Evolutionary conservation across 1,140 invertebrate genomes (phyloP).

Genomic region (Drosophila ambigua): DNA sequence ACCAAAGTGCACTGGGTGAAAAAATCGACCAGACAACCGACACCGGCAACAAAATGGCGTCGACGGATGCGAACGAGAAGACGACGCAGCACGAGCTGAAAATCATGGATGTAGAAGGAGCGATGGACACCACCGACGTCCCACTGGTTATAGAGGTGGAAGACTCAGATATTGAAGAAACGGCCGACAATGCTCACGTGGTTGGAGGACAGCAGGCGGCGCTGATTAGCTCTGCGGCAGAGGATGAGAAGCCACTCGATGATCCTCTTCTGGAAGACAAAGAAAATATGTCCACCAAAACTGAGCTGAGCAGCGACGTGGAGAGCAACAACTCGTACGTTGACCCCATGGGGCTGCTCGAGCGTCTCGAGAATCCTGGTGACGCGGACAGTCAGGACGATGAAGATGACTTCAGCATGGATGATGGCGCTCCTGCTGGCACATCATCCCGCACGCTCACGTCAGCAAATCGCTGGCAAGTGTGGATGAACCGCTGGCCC

Average conservation of each 20-base stretch:
- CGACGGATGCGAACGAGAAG: constrained; percentile 21
- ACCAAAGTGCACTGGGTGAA: neutral
- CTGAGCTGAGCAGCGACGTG: constrained; percentile 48
- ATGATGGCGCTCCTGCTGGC: constrained; percentile 22
- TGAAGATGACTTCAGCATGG: constrained; percentile 46
- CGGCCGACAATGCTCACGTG: neutral
- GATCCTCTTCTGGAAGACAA: constrained; percentile 29
- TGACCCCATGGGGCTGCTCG: constrained; percentile 64
- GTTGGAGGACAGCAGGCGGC: constrained; percentile 22
- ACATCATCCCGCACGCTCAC: constrained; percentile 4
- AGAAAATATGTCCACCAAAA: constrained; percentile 42
- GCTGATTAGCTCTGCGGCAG: neutral
- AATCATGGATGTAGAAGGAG: constrained; percentile 69
- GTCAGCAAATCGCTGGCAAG: constrained; percentile 37
- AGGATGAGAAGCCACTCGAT: constrained; percentile 16
- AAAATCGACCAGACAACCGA: constrained; percentile 4
- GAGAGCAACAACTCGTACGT: constrained; percentile 50
- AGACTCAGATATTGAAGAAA: constrained; percentile 22
- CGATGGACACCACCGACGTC: neutral
- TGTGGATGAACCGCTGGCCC: constrained; percentile 65
- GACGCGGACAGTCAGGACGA: constrained; percentile 45
- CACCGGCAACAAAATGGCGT: constrained; percentile 67
- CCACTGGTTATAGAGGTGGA: constrained; percentile 41
- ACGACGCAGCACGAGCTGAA: constrained; percentile 48
- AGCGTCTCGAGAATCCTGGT: constrained; percentile 38